Base-by-base conservation (phyloP, 2,888 invertebrate genomes). In the Allacma fusca region DNA sequence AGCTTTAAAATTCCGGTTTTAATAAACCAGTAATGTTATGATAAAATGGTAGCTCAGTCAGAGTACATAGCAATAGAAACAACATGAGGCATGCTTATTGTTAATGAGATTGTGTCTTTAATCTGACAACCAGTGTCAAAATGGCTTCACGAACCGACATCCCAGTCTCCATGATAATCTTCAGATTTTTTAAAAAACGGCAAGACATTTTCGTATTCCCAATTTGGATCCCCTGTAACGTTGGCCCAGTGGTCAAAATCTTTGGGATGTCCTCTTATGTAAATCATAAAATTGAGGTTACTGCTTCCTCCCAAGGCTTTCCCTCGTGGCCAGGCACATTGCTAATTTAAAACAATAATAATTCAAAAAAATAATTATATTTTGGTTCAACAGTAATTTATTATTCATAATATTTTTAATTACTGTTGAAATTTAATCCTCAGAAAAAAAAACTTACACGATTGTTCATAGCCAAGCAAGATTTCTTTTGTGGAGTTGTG, bases 281-380 rank as follows among this genome's bases (percentile, higher is more conserved):
- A 83, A 59, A 81, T 81, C 78, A 83, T 79, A 34, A 82, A 82
- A 57, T 83, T 81, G 21, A 80, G 69, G 50, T 74, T 59, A 34
- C 69, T 68, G 12, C 62, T 70, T 1, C 94, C 94, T 28, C 94
- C 94, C 44, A 93, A 86, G 76, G 93, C 89, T 87, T 91, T 92
- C 5, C 93, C 93, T 87, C 90, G 89, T 0, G 92, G 90, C 88
- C 92, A 90, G 83, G 87, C 88, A 86, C 92, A 91, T 87, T 88
- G 88, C 92, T 92, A n/a, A 86, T 76, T 40, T 40, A 88, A 85
- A 71, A 24, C 65, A 68, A 72, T 26, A 50, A 71, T 69, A 65
- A 65, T 23, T 44, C 40, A 77, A 59, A 29, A 59, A 21, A 44
- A 21, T 59, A 21, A 43, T 69, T 57, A 65, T 21, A 57, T 59